A percentile compares a stretch with the other conserved stretches of the same genome.
Conservation (phyloP, 2,797 vertebrate species). For the Gallinago stenura region DNA sequence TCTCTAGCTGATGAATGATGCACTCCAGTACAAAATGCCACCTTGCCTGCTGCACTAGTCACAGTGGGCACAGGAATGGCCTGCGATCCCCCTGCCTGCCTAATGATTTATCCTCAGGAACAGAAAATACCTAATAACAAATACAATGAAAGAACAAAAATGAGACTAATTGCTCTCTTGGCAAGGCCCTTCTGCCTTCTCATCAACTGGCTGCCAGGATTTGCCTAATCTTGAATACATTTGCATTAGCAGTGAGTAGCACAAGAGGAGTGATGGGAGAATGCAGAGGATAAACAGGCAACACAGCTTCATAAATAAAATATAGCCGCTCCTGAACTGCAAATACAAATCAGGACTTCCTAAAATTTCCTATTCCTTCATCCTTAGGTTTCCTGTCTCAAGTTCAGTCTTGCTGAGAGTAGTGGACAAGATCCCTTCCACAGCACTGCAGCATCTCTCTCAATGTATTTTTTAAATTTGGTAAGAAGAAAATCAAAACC, state of each 20-base stretch:
- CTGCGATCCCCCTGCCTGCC: neutral
- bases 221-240: slow-evolving; percentile 56
- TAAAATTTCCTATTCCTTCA: neutral
- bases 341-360: neutral
- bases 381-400: neutral
- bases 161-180: slow-evolving; percentile 23
- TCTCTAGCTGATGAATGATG: neutral
- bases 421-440: neutral
- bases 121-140: neutral
- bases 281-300: neutral
- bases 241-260: slow-evolving; percentile 28
- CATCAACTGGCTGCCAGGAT: slow-evolving; percentile 24
- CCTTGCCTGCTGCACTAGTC: neutral
- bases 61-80: neutral
- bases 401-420: neutral
- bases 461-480: neutral
- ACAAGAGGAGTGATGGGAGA: neutral
- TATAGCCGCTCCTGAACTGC: neutral
- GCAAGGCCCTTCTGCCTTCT: neutral
- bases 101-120: neutral
- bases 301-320: neutral
- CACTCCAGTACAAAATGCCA: neutral
- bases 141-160: slow-evolving; percentile 18
- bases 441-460: neutral
- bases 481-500: neutral